phyloP scores from a whole-genome alignment of 2,797 vertebrate genomes.

The Schizopygopsis malacanthus region DNA sequence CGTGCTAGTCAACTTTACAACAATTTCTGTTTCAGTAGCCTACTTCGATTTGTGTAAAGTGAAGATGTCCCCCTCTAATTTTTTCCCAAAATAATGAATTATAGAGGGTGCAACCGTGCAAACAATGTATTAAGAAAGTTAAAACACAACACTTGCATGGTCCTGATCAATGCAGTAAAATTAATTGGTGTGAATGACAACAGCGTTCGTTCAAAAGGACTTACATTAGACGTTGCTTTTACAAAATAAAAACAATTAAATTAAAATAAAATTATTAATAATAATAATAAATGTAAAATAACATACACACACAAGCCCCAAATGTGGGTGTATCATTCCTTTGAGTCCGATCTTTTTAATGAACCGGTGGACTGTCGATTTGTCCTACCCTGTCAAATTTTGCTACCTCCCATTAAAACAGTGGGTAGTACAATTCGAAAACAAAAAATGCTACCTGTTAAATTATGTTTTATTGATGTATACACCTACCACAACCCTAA shows the following conservation, averaged over 20 bases:
- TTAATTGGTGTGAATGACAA: not conserved
- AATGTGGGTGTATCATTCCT: no score
- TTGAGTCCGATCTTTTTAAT: no score
- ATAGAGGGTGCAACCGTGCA: not conserved
- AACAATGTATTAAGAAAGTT: not conserved
- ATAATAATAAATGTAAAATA: not conserved
- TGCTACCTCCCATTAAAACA: no score
- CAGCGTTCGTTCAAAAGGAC: not conserved
- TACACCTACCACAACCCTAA: no score
- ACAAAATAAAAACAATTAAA: not conserved
- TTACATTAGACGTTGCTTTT: not conserved
- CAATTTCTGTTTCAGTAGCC: not conserved
- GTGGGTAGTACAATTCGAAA: no score
- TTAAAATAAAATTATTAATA: no score
- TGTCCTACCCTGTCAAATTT: no score
- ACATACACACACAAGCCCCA: no score
- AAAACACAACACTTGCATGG: not conserved
- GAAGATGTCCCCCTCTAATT: not conserved
- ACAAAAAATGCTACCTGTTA: no score
- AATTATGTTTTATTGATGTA: no score
- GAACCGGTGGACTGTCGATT: no score
- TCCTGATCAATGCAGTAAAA: not conserved
- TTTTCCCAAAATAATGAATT: not conserved
- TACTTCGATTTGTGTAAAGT: not conserved
- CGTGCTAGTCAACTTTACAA: constrained; percentile 66